Evolutionary conservation across 2,888 invertebrate species (phyloP).

Genomic region (Nomada goodeniana): DNA sequence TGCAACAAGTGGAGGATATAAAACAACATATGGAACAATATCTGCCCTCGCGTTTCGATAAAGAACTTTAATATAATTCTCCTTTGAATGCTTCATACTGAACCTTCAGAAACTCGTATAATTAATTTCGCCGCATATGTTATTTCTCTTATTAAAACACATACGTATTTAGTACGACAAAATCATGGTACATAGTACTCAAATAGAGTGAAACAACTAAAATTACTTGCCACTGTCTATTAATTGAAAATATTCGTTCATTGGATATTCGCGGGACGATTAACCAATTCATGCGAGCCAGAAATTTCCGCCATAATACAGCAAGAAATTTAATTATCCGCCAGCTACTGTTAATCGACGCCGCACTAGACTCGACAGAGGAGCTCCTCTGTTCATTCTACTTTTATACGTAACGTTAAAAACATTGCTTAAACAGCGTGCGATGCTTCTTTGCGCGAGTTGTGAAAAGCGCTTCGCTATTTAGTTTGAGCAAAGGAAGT

Average conservation of each 20-base stretch:
- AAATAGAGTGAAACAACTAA: not conserved
- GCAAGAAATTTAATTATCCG: not conserved
- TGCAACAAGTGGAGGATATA: no score
- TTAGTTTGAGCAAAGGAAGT: slow-evolving; percentile 63
- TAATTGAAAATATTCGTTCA: not conserved
- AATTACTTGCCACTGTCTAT: not conserved
- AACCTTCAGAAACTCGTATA: no score
- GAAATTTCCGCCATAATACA: slow-evolving; percentile 7
- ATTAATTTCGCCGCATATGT: no score
- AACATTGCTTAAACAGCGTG: not conserved
- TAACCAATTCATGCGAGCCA: not conserved
- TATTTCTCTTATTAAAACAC: no score
- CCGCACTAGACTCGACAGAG: not conserved
- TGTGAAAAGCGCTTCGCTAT: slow-evolving; percentile 47
- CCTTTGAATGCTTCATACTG: no score
- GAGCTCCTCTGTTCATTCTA: not conserved
- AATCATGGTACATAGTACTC: not conserved
- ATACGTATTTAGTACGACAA: not conserved
- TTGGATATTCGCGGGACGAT: not conserved
- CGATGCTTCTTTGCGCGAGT: slow-evolving; percentile 44
- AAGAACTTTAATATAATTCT: no score
- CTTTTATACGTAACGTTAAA: not conserved
- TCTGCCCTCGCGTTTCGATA: no score
- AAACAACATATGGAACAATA: no score
- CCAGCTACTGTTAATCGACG: not conserved